These are phyloP conservation scores for Chromoteleia sp. DNA, from an alignment of 2,888 invertebrate genomes.

Conservation along the genomic window DNA sequence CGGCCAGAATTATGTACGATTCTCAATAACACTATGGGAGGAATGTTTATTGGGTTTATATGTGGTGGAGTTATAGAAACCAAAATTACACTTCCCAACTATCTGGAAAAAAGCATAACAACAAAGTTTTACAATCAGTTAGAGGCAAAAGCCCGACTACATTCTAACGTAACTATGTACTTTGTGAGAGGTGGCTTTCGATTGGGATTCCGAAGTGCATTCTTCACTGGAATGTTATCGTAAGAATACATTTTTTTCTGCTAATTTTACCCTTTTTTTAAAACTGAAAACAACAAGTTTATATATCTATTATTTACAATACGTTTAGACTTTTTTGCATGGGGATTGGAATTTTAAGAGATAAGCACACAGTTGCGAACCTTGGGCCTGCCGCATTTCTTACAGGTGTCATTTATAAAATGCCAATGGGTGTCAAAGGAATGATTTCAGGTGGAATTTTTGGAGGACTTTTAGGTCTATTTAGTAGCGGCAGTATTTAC, in stretches of 20 bases:
- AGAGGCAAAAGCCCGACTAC: constrained; percentile 90
- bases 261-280: too few relatives aligned
- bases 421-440: constrained; percentile 89
- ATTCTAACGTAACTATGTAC: constrained; percentile 89
- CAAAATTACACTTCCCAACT: too few relatives aligned
- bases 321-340: constrained; percentile 87
- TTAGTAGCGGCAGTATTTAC: constrained; percentile 85
- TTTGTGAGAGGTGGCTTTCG: constrained; percentile 90
- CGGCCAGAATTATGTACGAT: too few relatives aligned
- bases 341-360: constrained; percentile 87
- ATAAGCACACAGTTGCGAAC: constrained; percentile 88
- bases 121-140: constrained; percentile 88
- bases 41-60: too few relatives aligned
- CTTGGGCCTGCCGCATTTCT: constrained; percentile 88
- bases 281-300: background rate
- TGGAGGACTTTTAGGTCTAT: constrained; percentile 87
- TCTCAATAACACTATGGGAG: too few relatives aligned
- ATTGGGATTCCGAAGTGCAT: constrained; percentile 89
- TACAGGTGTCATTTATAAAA: constrained; percentile 89
- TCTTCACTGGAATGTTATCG: constrained; percentile 86
- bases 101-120: constrained; percentile 92
- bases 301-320: too few relatives aligned
- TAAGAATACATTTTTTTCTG: constrained; percentile 12
- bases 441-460: constrained; percentile 88
- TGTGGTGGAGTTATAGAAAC: too few relatives aligned